Evolutionary conservation across 2,888 invertebrate genomes (phyloP).

Genomic region (Yponomeuta malinellus): DNA sequence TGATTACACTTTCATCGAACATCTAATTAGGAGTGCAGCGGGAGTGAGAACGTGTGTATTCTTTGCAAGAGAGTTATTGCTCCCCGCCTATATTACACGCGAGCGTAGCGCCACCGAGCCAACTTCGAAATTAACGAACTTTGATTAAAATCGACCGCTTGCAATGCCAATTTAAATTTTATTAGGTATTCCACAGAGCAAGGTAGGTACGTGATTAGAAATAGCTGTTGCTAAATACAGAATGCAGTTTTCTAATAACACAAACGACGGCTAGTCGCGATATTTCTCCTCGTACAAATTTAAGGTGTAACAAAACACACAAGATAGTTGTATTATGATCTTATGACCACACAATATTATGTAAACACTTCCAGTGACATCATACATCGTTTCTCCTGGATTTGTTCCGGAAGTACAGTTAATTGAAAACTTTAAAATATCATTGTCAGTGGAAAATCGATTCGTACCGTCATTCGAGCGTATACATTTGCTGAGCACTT

Average conservation of each 20-base stretch:
- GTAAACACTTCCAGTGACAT: not conserved
- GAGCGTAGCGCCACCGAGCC: constrained; percentile 41
- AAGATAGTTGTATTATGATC: too few species aligned
- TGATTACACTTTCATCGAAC: constrained; percentile 76
- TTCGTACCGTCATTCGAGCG: not conserved
- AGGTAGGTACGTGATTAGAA: constrained; percentile 8
- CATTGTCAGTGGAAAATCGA: not conserved
- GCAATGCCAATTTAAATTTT: constrained; percentile 30
- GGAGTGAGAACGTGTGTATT: constrained; percentile 58
- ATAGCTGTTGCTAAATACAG: not conserved
- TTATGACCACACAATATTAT: too few species aligned
- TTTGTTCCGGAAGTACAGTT: not conserved
- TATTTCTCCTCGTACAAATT: too few species aligned
- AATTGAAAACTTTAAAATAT: not conserved
- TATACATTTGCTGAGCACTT: constrained; percentile 7
- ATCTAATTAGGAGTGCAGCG: constrained; percentile 74
- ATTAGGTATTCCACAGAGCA: constrained; percentile 10
- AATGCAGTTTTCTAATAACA: too few species aligned
- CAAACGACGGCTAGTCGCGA: too few species aligned
- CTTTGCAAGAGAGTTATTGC: constrained; percentile 64
- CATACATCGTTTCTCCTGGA: not conserved
- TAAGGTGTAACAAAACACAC: too few species aligned
- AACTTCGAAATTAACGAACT: constrained; percentile 65
- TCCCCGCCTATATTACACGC: constrained; percentile 56
- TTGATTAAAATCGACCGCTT: constrained; percentile 64